A percentile compares a stretch with the other conserved stretches of the same genome.
phyloP scores from a whole-genome alignment of 2,888 invertebrate genomes.

The Brachycybe producta region DNA sequence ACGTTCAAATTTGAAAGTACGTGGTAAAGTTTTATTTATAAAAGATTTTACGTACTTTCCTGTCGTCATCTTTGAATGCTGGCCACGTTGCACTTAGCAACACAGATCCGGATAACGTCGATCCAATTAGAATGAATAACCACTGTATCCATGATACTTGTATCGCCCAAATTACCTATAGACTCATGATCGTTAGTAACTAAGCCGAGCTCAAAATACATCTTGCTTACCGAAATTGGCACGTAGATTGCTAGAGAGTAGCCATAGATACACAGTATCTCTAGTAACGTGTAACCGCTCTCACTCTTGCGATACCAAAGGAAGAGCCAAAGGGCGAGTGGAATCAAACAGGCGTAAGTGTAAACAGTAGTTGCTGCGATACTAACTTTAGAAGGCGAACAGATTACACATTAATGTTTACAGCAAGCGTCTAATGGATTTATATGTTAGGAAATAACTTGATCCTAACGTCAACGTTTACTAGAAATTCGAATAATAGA shows the following conservation, averaged over 20 bases:
- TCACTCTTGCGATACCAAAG: slow-evolving; percentile 52
- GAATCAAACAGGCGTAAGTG: slow-evolving; percentile 75
- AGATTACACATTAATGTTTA: slow-evolving; percentile 7
- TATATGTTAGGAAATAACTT: neutral
- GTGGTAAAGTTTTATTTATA: neutral
- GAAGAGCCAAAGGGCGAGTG: slow-evolving; percentile 66
- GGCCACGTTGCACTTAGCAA: slow-evolving; percentile 70
- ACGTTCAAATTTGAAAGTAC: neutral
- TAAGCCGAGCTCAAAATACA: too few relatives aligned
- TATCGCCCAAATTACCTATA: slow-evolving; percentile 69
- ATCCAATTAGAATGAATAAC: slow-evolving; percentile 67
- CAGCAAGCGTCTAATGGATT: neutral
- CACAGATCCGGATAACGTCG: slow-evolving; percentile 71
- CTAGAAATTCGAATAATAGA: neutral
- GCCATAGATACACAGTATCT: slow-evolving; percentile 86
- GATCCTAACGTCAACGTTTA: neutral
- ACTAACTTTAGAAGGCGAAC: slow-evolving; percentile 54
- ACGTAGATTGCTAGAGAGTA: slow-evolving; percentile 89
- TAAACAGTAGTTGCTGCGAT: slow-evolving; percentile 82
- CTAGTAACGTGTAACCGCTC: slow-evolving; percentile 48
- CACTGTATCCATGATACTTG: slow-evolving; percentile 65
- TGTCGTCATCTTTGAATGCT: slow-evolving; percentile 42
- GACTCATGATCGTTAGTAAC: too few relatives aligned
- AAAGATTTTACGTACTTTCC: slow-evolving; percentile 20
- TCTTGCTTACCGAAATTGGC: slow-evolving; percentile 58